Base-by-base conservation (phyloP, 2,113 vertebrate genomes). In the Ranitomeya variabilis region DNA sequence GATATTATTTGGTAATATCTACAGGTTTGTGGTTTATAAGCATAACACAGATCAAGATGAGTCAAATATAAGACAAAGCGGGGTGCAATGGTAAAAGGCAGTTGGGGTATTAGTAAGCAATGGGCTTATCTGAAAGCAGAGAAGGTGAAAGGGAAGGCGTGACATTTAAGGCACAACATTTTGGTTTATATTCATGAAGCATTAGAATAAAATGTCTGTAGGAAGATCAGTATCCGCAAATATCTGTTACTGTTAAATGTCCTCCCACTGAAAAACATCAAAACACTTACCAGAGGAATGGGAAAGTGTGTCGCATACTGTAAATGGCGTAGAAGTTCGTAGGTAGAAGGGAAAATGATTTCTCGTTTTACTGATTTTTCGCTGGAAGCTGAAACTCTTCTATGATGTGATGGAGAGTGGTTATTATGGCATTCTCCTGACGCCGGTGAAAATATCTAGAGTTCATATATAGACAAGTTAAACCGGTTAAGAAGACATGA, bases 241-340 rank as follows among this genome's bases (percentile, higher is more conserved):
- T 31, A 21, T 62, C 31, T 51, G 14, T 78, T 62, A 60, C 84
- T 26, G 26, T 62, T 55, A 76, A 31, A 26, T 16, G 37, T 73
- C 23, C 51, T 77, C 59, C 9, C 71, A 55, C 73, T 54, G n/a
- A 76, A 26, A 78, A 37, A 64, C 13, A 84, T 52, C 4, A 64
- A 18, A 19, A 16, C 37, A 13, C 64, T 78, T n/a, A 55, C 6
- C 71, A 37, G 21, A 0, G 57, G 83, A 52, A 89, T 93, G 12
- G 94, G 94, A 52, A 95, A 96, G 64, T 94, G 95, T 0, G 94
- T 95, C 3, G 93, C 94, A 0, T 94, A 95, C 7, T 95, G 95
- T 89, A 95, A 88, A 21, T 96, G 95, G 6, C 93, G 91, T 12
- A 95, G 94, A 18, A 95, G 95, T 83, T 94, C 91, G 0, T 95